phyloP scores from a whole-genome alignment of 2,888 invertebrate species.

The Dysmachus trigonus region DNA sequence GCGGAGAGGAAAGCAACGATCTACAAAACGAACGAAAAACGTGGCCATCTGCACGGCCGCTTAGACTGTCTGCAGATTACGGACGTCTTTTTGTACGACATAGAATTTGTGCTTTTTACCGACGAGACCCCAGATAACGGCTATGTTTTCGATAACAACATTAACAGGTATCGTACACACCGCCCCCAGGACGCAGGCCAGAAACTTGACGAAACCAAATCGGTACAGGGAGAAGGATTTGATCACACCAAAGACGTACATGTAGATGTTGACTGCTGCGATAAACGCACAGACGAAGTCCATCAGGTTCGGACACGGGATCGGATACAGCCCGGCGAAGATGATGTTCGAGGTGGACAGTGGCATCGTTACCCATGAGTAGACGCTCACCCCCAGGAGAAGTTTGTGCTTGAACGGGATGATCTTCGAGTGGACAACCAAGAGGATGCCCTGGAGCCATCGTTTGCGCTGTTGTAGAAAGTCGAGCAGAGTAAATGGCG shows the following conservation, averaged over 20 bases:
- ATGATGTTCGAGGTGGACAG: slow-evolving; percentile 89
- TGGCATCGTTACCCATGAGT: slow-evolving; percentile 96
- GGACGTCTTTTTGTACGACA: slow-evolving; percentile 92
- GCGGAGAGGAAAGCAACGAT: not conserved
- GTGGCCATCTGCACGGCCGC: not conserved
- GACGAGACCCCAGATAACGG: slow-evolving; percentile 92
- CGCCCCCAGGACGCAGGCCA: slow-evolving; percentile 84
- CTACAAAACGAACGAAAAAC: not conserved
- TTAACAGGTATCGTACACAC: slow-evolving; percentile 92
- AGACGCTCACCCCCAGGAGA: slow-evolving; percentile 86
- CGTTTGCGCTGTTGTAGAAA: slow-evolving; percentile 95
- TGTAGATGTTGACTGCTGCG: slow-evolving; percentile 93
- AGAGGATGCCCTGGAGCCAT: slow-evolving; percentile 92
- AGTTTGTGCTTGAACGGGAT: slow-evolving; percentile 83
- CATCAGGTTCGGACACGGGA: slow-evolving; percentile 82
- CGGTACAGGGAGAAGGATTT: slow-evolving; percentile 93
- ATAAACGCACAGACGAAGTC: slow-evolving; percentile 91
- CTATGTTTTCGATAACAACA: slow-evolving; percentile 92
- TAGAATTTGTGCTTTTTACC: slow-evolving; percentile 97
- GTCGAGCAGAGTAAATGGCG: slow-evolving; percentile 93
- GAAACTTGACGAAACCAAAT: slow-evolving; percentile 81
- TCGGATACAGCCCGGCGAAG: slow-evolving; percentile 86
- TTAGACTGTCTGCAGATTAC: slow-evolving; percentile 73
- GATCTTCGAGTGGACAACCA: slow-evolving; percentile 86
- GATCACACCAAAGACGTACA: slow-evolving; percentile 97